A percentile compares a stretch with the other conserved stretches of the same genome.
phyloP scores from a whole-genome alignment of 2,797 vertebrate genomes.

The Etheostoma perlongum region DNA sequence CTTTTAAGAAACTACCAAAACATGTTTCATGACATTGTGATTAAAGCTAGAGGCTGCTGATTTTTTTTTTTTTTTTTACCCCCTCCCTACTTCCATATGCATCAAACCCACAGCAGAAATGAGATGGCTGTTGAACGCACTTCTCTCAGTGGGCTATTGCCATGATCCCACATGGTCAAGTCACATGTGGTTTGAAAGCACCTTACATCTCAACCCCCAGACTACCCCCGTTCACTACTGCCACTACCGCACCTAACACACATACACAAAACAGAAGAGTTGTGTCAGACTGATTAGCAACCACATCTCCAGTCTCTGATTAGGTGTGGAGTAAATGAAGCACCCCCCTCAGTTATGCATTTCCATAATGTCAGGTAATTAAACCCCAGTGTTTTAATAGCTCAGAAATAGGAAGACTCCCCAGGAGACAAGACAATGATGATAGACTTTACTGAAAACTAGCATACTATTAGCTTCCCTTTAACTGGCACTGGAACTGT shows the following conservation, averaged over 20 bases:
- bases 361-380: conserved; percentile 86
- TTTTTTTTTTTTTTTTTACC: conserved; percentile 47
- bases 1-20: conserved; percentile 62
- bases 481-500: conserved; percentile 37
- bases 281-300: conserved; percentile 82
- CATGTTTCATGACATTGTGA: conserved; percentile 69
- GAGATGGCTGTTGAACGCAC: conserved; percentile 49
- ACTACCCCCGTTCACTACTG: conserved; percentile 37
- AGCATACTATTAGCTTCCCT: conserved; percentile 53
- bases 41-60: conserved; percentile 56
- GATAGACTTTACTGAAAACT: conserved; percentile 69
- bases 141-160: conserved; percentile 51
- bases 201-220: conserved; percentile 51
- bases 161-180: conserved; percentile 48
- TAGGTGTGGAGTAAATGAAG: conserved; percentile 83
- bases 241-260: conserved; percentile 32
- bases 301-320: conserved; percentile 79
- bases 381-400: conserved; percentile 83
- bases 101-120: conserved; percentile 67
- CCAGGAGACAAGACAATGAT: conserved; percentile 70
- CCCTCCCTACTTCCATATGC: conserved; percentile 59
- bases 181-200: conserved; percentile 64
- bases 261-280: conserved; percentile 36
- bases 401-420: conserved; percentile 77
- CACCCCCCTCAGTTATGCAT: conserved; percentile 81